Base-by-base conservation (phyloP, 53 echinoderm and acorn worm species). In the Stichopus horrens region DNA sequence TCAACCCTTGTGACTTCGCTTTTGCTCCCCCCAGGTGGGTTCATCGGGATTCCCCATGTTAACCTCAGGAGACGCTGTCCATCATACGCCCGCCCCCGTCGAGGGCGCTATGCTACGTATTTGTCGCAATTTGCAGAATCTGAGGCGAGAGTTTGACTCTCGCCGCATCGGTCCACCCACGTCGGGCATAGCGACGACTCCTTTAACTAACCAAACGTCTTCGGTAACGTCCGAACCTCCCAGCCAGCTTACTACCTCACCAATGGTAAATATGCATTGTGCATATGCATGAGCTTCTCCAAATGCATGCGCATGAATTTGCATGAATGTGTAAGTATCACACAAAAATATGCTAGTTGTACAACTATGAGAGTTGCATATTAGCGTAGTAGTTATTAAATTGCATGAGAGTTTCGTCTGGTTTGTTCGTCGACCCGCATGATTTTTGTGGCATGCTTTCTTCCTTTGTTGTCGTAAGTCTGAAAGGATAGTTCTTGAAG, bases 41-140 rank as follows among this genome's bases (percentile, higher is more conserved):
- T 90, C 96, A 86, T 93, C 96, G 78, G 96, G 96, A 58, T 96
- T 96, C 90, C 96, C 93, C 71, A 92, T 96, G 86, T 66, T 92
- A 21, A 87, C 87, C 57, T n/a, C 87, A 16, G 96, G 96, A 74
- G 96, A 96, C 92, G 65, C 93, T 78, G 88, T 90, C 58, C 96
- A 96, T 79, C 96, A 96, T 77, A 93, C 96, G 67, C 96, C 96
- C 71, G 96, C 96, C 21, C 96, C 96, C 59, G 96, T 96, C 59
- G 96, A 96, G 93, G 96, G 96, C 90, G 96, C 96, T 86, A 96
- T 96, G 96, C 92, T 96, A 55, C 93, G 96, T 73, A 96, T 96
- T 90, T 96, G 96, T 90, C 91, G 96, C 52, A 96, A 96, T 85
- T 88, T 96, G 92, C 96, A 96, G 93, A 96, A 96, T 86, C 90